Base-by-base conservation (phyloP, 2,888 invertebrate genomes). In the Drosophila rubida region DNA sequence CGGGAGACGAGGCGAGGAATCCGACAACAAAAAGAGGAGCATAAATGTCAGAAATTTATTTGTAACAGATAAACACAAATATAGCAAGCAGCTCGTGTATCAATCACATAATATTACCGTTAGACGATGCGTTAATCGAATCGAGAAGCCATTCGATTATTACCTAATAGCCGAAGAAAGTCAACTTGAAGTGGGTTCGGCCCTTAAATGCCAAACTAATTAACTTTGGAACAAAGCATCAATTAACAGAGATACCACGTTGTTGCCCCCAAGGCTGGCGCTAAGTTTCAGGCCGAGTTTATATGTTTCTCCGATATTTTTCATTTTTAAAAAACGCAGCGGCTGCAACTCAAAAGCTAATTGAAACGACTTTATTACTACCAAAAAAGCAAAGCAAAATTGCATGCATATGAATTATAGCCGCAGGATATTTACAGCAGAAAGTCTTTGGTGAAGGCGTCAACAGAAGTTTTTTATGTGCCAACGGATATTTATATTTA, bases 341-440 rank as follows among this genome's bases (percentile, higher is more conserved):
- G 73, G 65, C 61, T 67, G 48, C 55, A 50, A 69, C 64, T 76
- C 77, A 61, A 65, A 70, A 64, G 55, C 80, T 82, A 82, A 85
- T 85, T 83, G 76, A 82, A 87, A 84, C 83, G 67, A 77, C 84
- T 84, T 84, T 87, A 87, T 84, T 84, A 85, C 80, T 63, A 68
- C 69, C 71, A 70, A 74, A 87, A 45, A 74, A 70, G 41, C 49
- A 55, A 60, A 60, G n/a, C 75, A 42, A 25, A 59, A 62, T 37
- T 50, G 32, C 37, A 41, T 51, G 50, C 25, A 30, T 41, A 8
- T 37, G 37, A 14, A 46, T 30, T 14, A 14, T 46, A 39, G 61
- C 79, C 75, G 61, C 62, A 69, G 79, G 79, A 72, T 64, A 67
- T 58, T 55, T 60, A 55, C 58, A 57, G 39, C 41, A 42, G 5